phyloP scores from a whole-genome alignment of 1,140 invertebrate species.

The Dreissena polymorpha region DNA sequence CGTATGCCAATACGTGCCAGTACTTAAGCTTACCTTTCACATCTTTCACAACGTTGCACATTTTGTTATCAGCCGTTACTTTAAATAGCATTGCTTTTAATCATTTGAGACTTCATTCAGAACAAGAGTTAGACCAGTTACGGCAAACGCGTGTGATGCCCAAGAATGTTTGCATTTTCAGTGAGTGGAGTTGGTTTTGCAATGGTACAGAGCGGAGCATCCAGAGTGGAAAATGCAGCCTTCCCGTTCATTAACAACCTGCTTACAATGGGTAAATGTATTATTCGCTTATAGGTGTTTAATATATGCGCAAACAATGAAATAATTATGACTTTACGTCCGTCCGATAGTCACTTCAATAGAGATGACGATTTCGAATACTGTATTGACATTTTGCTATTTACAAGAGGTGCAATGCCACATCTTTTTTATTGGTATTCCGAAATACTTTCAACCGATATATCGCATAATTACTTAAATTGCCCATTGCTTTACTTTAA shows the following conservation, averaged over 20 bases:
- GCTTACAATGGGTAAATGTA: slow-evolving; percentile 6
- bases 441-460: not conserved
- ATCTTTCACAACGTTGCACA: not conserved
- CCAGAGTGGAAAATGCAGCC: slow-evolving; percentile 22
- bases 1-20: too few relatives aligned
- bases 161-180: slow-evolving; percentile 10
- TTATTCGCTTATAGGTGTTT: not conserved
- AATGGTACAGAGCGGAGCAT: slow-evolving; percentile 27
- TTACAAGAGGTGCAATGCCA: not conserved
- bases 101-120: not conserved
- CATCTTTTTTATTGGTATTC: not conserved
- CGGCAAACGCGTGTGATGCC: not conserved
- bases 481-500: too few relatives aligned
- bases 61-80: not conserved
- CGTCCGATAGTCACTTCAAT: not conserved
- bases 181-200: slow-evolving; percentile 28
- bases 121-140: not conserved
- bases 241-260: slow-evolving; percentile 10
- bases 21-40: not conserved
- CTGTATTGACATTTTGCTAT: not conserved
- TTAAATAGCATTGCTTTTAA: not conserved
- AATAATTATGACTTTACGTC: too few relatives aligned
- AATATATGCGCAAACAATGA: not conserved
- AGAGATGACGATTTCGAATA: not conserved
- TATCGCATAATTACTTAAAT: too few relatives aligned